phyloP scores from a whole-genome alignment of 2,888 invertebrate genomes.

The Chymomyza amoena region DNA sequence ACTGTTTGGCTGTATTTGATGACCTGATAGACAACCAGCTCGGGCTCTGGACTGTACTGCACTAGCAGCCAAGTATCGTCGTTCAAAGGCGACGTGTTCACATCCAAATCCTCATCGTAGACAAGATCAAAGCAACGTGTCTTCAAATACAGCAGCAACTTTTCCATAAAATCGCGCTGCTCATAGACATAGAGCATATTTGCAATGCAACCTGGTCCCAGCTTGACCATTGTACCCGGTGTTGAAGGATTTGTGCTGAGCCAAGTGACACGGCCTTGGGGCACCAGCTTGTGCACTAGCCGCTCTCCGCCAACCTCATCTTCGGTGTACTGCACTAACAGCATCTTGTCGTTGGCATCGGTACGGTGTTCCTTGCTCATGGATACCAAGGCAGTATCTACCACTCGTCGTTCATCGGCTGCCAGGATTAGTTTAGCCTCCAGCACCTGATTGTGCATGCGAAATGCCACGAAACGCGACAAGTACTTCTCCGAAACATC shows the following conservation, averaged over 20 bases:
- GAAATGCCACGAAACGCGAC: conserved; percentile 56
- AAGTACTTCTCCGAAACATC: conserved; percentile 59
- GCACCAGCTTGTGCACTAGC: conserved; percentile 52
- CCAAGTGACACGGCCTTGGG: conserved; percentile 41
- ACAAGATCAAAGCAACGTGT: conserved; percentile 52
- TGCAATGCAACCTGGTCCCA: conserved; percentile 35
- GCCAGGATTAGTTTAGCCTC: conserved; percentile 63
- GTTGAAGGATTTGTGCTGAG: conserved; percentile 33
- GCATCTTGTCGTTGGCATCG: conserved; percentile 20
- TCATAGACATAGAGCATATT: conserved; percentile 53
- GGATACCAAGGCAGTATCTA: conserved; percentile 49
- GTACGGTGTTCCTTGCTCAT: conserved; percentile 36
- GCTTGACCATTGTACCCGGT: conserved; percentile 35
- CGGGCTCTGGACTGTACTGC: conserved; percentile 62
- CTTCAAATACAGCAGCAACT: conserved; percentile 55
- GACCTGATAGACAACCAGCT: conserved; percentile 57
- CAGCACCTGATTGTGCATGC: conserved; percentile 41
- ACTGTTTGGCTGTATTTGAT: conserved; percentile 51
- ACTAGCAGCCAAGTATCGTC: conserved; percentile 62
- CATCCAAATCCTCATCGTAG: conserved; percentile 45
- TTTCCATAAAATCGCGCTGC: conserved; percentile 49
- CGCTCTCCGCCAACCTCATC: conserved; percentile 17
- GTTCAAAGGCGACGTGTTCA: conserved; percentile 17
- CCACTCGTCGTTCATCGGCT: conserved; percentile 55
- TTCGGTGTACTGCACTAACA: conserved; percentile 60